Evolutionary conservation across 2,888 invertebrate genomes (phyloP).

Genomic region (Spodoptera littoralis): DNA sequence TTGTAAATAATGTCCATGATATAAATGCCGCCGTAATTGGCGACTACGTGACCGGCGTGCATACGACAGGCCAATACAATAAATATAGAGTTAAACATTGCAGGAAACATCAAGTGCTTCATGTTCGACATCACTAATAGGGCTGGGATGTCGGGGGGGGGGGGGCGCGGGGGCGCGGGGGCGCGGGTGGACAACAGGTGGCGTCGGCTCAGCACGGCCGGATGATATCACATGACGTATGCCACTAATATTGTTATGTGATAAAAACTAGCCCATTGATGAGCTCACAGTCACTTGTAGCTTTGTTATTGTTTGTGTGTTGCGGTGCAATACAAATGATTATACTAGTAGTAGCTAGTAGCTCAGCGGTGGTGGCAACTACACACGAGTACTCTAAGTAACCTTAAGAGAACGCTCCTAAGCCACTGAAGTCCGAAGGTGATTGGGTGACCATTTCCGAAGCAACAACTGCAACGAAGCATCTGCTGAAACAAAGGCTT

Average conservation of each 20-base stretch:
- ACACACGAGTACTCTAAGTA: too few species aligned
- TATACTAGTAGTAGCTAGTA: too few species aligned
- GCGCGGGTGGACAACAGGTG: constrained; percentile 42
- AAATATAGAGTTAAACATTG: constrained; percentile 27
- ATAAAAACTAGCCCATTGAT: constrained; percentile 59
- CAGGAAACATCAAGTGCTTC: constrained; percentile 28
- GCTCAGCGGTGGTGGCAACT: too few species aligned
- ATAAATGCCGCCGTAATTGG: constrained; percentile 49
- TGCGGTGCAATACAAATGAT: constrained; percentile 3
- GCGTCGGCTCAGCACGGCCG: constrained; percentile 20
- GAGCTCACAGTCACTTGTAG: constrained; percentile 30
- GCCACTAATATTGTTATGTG: constrained; percentile 21
- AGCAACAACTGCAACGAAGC: too few species aligned
- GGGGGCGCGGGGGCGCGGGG: constrained; percentile 9
- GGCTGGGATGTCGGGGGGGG: constrained; percentile 15
- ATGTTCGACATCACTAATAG: constrained; percentile 34
- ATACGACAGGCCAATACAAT: constrained; percentile 8
- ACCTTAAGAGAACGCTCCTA: too few species aligned
- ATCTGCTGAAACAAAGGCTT: too few species aligned
- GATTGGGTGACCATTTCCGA: too few species aligned
- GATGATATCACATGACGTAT: constrained; percentile 40
- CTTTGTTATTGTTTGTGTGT: constrained; percentile 23
- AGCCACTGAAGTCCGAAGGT: too few species aligned
- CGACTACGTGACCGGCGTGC: constrained; percentile 35
- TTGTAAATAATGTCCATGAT: constrained; percentile 22